These are phyloP conservation scores for Chamaetylas fuelleborni DNA, from an alignment of 2,113 vertebrate genomes.

Conservation along the genomic window DNA sequence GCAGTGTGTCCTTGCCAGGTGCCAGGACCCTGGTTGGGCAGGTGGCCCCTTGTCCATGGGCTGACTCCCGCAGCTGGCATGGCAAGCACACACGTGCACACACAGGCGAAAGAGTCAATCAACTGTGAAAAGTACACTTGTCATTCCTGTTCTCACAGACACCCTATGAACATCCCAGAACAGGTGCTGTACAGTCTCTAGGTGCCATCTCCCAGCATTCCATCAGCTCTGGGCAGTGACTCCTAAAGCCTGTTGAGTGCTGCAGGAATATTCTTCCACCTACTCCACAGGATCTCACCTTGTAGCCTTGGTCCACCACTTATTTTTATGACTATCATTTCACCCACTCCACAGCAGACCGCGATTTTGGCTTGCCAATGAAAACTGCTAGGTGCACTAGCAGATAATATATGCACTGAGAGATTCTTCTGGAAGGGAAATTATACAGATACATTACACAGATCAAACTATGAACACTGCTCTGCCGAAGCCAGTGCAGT, in stretches of 20 bases:
- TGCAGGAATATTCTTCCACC: neutral
- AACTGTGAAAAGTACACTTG: neutral
- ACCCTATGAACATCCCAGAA: neutral
- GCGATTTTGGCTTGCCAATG: accelerated
- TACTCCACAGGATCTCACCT: neutral
- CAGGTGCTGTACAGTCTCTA: neutral
- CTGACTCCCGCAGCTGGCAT: neutral
- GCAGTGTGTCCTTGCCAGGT: neutral
- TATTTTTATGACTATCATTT: neutral
- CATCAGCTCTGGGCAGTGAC: accelerated
- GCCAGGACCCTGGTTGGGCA: neutral
- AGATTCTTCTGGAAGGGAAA: neutral
- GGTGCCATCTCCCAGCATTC: neutral
- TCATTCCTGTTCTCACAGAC: neutral
- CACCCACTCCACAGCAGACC: neutral
- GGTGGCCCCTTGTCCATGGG: neutral
- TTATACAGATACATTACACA: neutral
- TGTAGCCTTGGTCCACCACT: accelerated
- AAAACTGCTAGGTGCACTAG: neutral
- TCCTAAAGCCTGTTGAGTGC: neutral
- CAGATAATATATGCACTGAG: neutral
- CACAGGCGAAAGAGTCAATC: neutral
- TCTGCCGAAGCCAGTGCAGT: neutral
- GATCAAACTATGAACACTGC: neutral
- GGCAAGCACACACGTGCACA: neutral